Conservation (phyloP, 2,113 vertebrate species). For the Propithecus coquereli region DNA sequence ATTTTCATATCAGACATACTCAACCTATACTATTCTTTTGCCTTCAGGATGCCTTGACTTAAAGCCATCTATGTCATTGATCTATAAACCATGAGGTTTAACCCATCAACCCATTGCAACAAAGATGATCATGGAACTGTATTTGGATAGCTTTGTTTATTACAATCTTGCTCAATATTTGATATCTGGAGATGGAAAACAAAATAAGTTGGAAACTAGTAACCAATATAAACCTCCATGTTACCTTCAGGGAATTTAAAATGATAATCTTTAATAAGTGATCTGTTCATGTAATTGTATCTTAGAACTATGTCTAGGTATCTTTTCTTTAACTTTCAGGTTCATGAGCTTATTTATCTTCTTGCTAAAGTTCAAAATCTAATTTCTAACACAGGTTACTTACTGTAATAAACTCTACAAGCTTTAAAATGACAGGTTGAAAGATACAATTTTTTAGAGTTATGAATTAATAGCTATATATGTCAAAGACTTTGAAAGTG, state of each 20-base stretch:
- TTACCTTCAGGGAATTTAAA: constrained; percentile 74
- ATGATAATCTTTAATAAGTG: constrained; percentile 76
- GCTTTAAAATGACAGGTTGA: constrained; percentile 88
- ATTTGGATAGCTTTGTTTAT: not conserved
- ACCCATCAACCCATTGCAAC: not conserved
- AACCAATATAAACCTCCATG: constrained; percentile 67
- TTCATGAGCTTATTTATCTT: constrained; percentile 86
- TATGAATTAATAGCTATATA: constrained; percentile 88
- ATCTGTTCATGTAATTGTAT: constrained; percentile 80
- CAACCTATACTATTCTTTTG: not conserved
- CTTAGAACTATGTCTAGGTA: constrained; percentile 79
- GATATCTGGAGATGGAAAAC: constrained; percentile 46
- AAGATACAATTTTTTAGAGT: constrained; percentile 88
- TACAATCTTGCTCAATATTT: not conserved
- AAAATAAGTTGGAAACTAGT: constrained; percentile 71
- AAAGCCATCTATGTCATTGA: not conserved
- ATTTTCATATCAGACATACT: not conserved
- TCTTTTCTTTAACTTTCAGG: constrained; percentile 79
- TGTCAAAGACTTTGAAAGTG: constrained; percentile 88
- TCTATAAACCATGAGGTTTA: not conserved
- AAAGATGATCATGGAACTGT: not conserved
- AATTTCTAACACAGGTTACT: constrained; percentile 89
- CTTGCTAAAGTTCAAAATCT: constrained; percentile 87
- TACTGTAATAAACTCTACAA: constrained; percentile 85
- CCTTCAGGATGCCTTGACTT: constrained; percentile 17